Percentiles rank a stretch among this genome's conserved stretches.
These are phyloP conservation scores for Folsomia manolachei DNA, from an alignment of 2,888 invertebrate species.

Conservation along the genomic window DNA sequence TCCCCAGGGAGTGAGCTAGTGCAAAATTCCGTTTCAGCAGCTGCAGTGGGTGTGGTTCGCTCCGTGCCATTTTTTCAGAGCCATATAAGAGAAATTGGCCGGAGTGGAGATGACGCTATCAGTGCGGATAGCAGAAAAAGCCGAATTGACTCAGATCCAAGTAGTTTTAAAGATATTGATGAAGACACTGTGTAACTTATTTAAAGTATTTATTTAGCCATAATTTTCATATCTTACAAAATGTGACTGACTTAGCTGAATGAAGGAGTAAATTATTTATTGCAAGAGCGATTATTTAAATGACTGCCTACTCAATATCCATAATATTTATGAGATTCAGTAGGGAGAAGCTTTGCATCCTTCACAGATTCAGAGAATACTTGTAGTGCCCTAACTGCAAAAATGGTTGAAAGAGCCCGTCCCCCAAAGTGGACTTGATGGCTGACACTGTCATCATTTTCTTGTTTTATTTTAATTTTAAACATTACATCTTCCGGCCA, in stretches of 20 bases:
- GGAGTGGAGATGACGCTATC: neutral
- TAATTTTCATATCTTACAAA: neutral
- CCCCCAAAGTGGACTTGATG: conserved; percentile 26
- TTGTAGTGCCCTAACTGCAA: conserved; percentile 35
- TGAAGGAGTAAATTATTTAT: neutral
- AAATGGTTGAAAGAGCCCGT: conserved; percentile 30
- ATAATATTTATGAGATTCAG: conserved; percentile 11
- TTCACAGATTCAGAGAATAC: conserved; percentile 17
- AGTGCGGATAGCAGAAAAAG: neutral
- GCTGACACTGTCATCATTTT: neutral
- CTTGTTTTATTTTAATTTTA: conserved; percentile 12
- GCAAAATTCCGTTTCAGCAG: neutral
- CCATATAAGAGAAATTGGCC: conserved; percentile 6
- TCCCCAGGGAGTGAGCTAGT: neutral
- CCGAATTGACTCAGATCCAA: neutral
- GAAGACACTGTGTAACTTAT: conserved; percentile 39
- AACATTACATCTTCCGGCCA: conserved; percentile 35
- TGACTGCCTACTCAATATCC: conserved; percentile 1
- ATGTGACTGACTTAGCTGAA: neutral
- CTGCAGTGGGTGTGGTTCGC: neutral
- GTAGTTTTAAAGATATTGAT: conserved; percentile 33
- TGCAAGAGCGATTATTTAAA: no score
- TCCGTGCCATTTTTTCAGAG: conserved; percentile 19
- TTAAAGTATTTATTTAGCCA: neutral
- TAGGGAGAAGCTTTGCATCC: conserved; percentile 12